Percentiles rank a stretch among this genome's conserved stretches.
Conservation (phyloP, 2,797 vertebrate genomes). For the Odontamblyopus lacepedii region DNA sequence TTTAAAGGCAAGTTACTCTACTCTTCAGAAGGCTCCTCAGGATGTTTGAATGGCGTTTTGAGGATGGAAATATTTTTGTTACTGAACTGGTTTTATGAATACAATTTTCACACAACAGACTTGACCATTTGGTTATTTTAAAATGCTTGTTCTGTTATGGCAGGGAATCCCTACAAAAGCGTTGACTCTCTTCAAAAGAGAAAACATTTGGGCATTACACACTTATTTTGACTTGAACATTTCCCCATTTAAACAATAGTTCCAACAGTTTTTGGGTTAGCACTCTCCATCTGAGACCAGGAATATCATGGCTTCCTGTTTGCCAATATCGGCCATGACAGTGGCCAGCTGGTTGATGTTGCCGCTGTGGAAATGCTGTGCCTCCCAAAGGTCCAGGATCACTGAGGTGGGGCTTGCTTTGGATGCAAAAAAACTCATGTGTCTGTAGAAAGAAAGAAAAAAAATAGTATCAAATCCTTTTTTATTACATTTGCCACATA, state of each 20-base stretch:
- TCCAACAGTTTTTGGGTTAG: constrained; percentile 71
- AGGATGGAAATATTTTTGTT: constrained; percentile 32
- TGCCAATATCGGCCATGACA: constrained; percentile 95
- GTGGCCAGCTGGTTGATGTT: constrained; percentile 97
- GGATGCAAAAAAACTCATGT: constrained; percentile 96
- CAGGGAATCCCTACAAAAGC: constrained; percentile 51
- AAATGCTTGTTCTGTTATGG: constrained; percentile 38
- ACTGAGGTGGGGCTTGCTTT: constrained; percentile 95
- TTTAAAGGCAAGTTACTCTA: constrained; percentile 51
- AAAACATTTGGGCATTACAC: constrained; percentile 28
- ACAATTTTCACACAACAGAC: constrained; percentile 24
- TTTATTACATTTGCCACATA: constrained; percentile 26
- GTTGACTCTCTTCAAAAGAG: constrained; percentile 49
- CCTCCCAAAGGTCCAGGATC: constrained; percentile 98
- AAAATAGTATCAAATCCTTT: constrained; percentile 15
- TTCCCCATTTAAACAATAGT: constrained; percentile 31
- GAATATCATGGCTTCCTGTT: constrained; percentile 95
- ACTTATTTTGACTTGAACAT: constrained; percentile 32
- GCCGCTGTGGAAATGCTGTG: constrained; percentile 94
- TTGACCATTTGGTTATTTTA: constrained; percentile 41
- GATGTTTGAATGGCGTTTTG: constrained; percentile 16
- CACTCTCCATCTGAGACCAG: constrained; percentile 96
- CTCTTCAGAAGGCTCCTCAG: constrained; percentile 29
- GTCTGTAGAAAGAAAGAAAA: constrained; percentile 74
- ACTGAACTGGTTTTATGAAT: constrained; percentile 28